Conservation (phyloP, 1,140 invertebrate species). For the Patella vulgata region DNA sequence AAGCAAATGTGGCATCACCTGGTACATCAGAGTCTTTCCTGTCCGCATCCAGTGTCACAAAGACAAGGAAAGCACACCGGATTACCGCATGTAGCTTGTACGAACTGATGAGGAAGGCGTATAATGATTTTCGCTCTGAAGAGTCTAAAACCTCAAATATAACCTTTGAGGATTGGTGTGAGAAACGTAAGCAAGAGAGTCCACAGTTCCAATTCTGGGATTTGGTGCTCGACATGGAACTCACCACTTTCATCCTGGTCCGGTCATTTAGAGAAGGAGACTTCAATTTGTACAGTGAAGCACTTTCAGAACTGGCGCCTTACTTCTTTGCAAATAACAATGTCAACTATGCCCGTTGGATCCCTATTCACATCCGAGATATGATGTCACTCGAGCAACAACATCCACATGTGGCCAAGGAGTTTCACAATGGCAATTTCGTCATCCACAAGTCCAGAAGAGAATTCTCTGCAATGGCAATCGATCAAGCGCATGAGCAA, state of each 20-base stretch:
- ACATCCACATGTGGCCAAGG: slow-evolving; percentile 12
- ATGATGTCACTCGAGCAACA: slow-evolving; percentile 16
- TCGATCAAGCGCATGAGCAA: slow-evolving; percentile 44
- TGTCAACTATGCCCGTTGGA: slow-evolving; percentile 31
- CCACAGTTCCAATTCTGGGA: slow-evolving; percentile 30
- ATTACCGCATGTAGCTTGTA: slow-evolving; percentile 18
- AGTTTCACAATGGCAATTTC: slow-evolving; percentile 18
- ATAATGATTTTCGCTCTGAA: neutral
- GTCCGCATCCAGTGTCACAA: slow-evolving; percentile 11
- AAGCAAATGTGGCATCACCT: slow-evolving; percentile 15
- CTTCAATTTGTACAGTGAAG: slow-evolving; percentile 22
- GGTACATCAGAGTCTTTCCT: slow-evolving; percentile 34
- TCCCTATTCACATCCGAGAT: slow-evolving; percentile 22
- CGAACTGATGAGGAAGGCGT: slow-evolving; percentile 5
- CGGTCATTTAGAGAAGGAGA: slow-evolving; percentile 20
- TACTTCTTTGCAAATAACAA: slow-evolving; percentile 34
- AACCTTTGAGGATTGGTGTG: slow-evolving; percentile 25
- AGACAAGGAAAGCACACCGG: slow-evolving; percentile 19
- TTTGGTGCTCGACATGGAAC: slow-evolving; percentile 21
- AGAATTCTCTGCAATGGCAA: slow-evolving; percentile 36
- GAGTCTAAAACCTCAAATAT: neutral
- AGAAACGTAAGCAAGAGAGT: slow-evolving; percentile 7
- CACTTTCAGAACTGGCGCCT: slow-evolving; percentile 19
- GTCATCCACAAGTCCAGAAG: slow-evolving; percentile 24
- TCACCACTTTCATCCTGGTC: slow-evolving; percentile 21